Conservation (phyloP, 1,140 invertebrate genomes). For the Chrysoperla carnea region DNA sequence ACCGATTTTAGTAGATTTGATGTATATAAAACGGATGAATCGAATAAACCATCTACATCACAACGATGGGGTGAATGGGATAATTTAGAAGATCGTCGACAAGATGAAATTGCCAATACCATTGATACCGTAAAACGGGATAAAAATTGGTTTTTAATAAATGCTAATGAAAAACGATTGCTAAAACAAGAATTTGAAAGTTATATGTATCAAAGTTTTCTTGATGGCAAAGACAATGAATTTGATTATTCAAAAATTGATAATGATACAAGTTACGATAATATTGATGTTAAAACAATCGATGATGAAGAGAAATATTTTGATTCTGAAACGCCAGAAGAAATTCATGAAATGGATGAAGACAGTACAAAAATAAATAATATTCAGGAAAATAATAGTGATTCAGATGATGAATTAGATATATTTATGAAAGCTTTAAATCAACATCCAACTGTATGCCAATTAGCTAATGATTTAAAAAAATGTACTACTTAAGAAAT, state of each 20-base stretch:
- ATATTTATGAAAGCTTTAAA: slow-evolving; percentile 48
- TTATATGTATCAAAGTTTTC: slow-evolving; percentile 74
- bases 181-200: slow-evolving; percentile 68
- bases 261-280: slow-evolving; percentile 62
- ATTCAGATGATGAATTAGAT: slow-evolving; percentile 49
- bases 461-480: slow-evolving; percentile 9
- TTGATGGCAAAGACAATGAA: slow-evolving; percentile 63
- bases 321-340: slow-evolving; percentile 53
- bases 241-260: slow-evolving; percentile 71
- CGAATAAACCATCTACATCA: slow-evolving; percentile 2
- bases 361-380: slow-evolving; percentile 20
- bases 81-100: slow-evolving; percentile 13
- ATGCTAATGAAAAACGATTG: slow-evolving; percentile 38
- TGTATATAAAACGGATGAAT: slow-evolving; percentile 9
- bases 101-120: slow-evolving; percentile 5
- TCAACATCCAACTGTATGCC: slow-evolving; percentile 21
- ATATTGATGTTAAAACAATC: slow-evolving; percentile 41
- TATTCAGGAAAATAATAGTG: slow-evolving; percentile 12
- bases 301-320: slow-evolving; percentile 85
- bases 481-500: neutral
- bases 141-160: slow-evolving; percentile 21
- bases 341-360: slow-evolving; percentile 24
- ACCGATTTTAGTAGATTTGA: slow-evolving; percentile 10
- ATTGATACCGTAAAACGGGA: slow-evolving; percentile 10
- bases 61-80: slow-evolving; percentile 32